Evolutionary conservation across 2,888 invertebrate genomes (phyloP).

Genomic region (Zygaena filipendulae): DNA sequence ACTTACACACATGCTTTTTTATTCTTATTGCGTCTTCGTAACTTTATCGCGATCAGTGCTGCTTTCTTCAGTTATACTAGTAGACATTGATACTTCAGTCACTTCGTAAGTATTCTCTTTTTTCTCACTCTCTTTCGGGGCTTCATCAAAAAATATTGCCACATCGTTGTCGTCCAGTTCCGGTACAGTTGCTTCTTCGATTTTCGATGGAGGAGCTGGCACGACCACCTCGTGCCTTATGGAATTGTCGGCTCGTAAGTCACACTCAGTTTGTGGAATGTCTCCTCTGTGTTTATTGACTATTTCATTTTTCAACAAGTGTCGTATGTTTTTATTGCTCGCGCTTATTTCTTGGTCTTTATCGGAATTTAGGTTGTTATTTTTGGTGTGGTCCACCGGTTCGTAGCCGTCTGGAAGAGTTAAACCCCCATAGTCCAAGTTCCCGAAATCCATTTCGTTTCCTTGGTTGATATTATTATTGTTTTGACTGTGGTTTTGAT

Average conservation of each 20-base stretch:
- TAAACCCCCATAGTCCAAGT: slow-evolving; percentile 32
- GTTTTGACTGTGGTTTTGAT: slow-evolving; percentile 10
- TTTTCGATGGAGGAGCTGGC: slow-evolving; percentile 35
- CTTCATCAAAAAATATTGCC: slow-evolving; percentile 63
- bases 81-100: slow-evolving; percentile 57
- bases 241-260: slow-evolving; percentile 50
- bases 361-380: slow-evolving; percentile 17
- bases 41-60: no score
- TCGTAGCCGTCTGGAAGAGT: slow-evolving; percentile 53
- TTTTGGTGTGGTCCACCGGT: slow-evolving; percentile 41
- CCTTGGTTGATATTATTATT: slow-evolving; percentile 17
- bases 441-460: slow-evolving; percentile 19
- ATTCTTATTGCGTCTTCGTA: no score
- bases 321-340: slow-evolving; percentile 26
- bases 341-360: slow-evolving; percentile 35
- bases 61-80: slow-evolving; percentile 55
- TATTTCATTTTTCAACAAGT: slow-evolving; percentile 24
- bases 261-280: slow-evolving; percentile 38
- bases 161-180: slow-evolving; percentile 69
- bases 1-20: no score
- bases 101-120: slow-evolving; percentile 29
- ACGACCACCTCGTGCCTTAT: slow-evolving; percentile 48
- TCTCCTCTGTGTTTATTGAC: slow-evolving; percentile 27
- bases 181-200: slow-evolving; percentile 28
- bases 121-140: slow-evolving; percentile 17